Evolutionary conservation across 2,113 vertebrate species (phyloP).

Genomic region (Bos javanicus): DNA sequence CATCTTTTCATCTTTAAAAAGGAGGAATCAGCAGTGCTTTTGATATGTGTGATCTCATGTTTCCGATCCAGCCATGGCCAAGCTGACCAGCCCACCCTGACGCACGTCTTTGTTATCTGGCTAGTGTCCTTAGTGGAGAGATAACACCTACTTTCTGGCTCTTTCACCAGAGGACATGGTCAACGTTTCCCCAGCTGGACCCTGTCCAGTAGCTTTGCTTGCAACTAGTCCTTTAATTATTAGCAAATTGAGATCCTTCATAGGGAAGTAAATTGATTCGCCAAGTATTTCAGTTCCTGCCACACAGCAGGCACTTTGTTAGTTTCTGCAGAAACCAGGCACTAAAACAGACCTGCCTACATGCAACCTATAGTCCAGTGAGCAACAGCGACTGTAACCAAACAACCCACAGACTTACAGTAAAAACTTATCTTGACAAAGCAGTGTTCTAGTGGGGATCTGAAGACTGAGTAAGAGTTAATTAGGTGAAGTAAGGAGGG

Average conservation of each 20-base stretch:
- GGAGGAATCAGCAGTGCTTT: constrained; percentile 44
- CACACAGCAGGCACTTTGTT: not conserved
- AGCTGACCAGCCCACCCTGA: not conserved
- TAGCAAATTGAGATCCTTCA: not conserved
- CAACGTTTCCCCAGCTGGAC: not conserved
- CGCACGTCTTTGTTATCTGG: not conserved
- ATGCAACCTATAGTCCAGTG: not conserved
- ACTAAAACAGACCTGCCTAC: not conserved
- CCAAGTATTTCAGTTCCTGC: not conserved
- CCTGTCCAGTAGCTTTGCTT: not conserved
- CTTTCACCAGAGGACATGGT: not conserved
- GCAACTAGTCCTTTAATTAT: not conserved
- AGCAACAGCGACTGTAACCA: not conserved
- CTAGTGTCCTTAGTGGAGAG: not conserved
- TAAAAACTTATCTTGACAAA: not conserved
- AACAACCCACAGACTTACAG: not conserved
- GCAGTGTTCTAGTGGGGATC: not conserved
- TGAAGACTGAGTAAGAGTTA: not conserved
- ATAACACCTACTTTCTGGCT: not conserved
- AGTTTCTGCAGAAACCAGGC: not conserved
- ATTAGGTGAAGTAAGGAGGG: not conserved
- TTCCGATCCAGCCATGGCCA: not conserved
- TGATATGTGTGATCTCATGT: constrained; percentile 36
- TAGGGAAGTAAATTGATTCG: not conserved
- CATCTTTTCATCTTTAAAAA: constrained; percentile 75